Percentiles rank a stretch among this genome's conserved stretches.
phyloP scores from a whole-genome alignment of 1,140 invertebrate genomes.

The Cyclargus thomasi region DNA sequence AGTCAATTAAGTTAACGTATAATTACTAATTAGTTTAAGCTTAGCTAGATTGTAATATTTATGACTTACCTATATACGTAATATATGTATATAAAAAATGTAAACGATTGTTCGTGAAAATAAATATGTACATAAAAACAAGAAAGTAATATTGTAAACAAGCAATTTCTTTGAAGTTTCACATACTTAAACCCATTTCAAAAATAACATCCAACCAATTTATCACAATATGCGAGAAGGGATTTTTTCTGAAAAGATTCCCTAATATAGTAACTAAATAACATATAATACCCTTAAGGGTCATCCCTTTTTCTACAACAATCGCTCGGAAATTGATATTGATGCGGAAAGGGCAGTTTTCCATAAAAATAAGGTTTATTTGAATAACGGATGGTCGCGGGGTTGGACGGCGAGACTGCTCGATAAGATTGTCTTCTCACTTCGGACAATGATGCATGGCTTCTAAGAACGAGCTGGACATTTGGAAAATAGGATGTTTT shows the following conservation, averaged over 20 bases:
- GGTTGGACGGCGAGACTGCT: constrained; percentile 52
- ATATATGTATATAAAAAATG: too few relatives aligned
- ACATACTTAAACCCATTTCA: constrained; percentile 1
- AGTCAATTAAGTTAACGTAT: too few relatives aligned
- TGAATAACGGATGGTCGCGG: constrained; percentile 71
- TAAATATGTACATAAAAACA: too few relatives aligned
- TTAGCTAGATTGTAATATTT: too few relatives aligned
- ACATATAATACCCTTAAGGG: constrained; percentile 62
- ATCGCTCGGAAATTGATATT: constrained; percentile 74
- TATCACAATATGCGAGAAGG: constrained; percentile 19
- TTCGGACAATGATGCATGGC: constrained; percentile 45
- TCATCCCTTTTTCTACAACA: constrained; percentile 74
- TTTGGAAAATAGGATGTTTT: not conserved
- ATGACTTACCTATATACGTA: too few relatives aligned
- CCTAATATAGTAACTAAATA: constrained; percentile 68
- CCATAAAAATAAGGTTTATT: constrained; percentile 75
- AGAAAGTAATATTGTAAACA: not conserved
- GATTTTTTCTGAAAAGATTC: constrained; percentile 42
- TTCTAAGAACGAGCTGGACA: not conserved
- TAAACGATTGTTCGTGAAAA: too few relatives aligned
- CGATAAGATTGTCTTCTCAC: constrained; percentile 60
- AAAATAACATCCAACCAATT: constrained; percentile 11
- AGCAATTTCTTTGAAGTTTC: not conserved
- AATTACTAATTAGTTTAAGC: too few relatives aligned
- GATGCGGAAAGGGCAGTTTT: constrained; percentile 72